phyloP scores from a whole-genome alignment of 2,797 vertebrate species.

The Megalops cyprinoides region DNA sequence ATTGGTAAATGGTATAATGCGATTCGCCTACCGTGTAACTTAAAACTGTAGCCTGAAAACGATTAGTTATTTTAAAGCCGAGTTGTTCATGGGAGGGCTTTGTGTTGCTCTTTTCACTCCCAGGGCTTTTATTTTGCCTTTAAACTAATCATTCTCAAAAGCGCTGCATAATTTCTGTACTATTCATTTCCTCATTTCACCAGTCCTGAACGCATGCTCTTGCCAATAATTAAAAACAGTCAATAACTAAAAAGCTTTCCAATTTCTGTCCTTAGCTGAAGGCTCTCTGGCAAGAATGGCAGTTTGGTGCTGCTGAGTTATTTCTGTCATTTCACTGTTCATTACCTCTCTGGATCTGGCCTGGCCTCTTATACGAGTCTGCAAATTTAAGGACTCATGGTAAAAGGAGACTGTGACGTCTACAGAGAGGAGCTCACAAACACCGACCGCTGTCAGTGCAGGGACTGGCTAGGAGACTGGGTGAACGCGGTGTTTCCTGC shows the following conservation, averaged over 20 bases:
- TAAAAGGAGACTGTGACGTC: neutral
- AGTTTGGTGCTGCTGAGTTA: neutral
- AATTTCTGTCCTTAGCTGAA: neutral
- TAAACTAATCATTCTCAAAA: neutral
- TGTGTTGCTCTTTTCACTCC: neutral
- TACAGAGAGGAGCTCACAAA: neutral
- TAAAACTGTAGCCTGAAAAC: neutral
- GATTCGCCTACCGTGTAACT: slow-evolving; percentile 1
- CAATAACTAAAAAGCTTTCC: slow-evolving; percentile 21
- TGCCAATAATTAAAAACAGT: neutral
- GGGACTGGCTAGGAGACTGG: neutral
- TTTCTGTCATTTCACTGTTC: slow-evolving; percentile 6
- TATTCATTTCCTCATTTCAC: neutral
- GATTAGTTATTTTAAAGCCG: neutral
- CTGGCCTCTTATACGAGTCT: neutral
- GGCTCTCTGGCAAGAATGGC: neutral
- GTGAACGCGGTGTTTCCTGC: neutral
- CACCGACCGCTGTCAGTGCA: neutral
- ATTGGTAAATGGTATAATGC: no score
- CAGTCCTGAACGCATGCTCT: neutral
- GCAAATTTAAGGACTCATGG: neutral
- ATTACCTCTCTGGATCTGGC: neutral
- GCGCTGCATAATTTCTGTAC: neutral
- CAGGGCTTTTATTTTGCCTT: neutral
- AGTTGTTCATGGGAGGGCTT: neutral